Base-by-base conservation (phyloP, 2,797 vertebrate genomes). In the Allochrocebus solatus region DNA sequence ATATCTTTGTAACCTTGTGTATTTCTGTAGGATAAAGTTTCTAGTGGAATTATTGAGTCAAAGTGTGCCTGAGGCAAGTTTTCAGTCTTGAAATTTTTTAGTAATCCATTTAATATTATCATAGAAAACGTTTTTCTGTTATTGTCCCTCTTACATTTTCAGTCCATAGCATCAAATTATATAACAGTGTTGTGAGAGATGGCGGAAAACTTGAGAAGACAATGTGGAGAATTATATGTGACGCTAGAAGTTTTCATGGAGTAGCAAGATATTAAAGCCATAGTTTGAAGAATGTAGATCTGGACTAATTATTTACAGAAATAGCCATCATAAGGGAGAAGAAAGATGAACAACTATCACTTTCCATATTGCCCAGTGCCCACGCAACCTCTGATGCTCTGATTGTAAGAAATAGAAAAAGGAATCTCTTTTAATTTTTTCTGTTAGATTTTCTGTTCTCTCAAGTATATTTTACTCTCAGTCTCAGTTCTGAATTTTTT, bases 11-110 rank as follows among this genome's bases (percentile, higher is more conserved):
- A 43, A 93, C 80, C 57, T 96, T 94, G 48, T 93, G 33, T 96
- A n/a, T 92, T 93, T 97, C 87, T 95, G 12, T 93, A 85, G 61
- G 53, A 55, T 97, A 76, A 89, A 92, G 87, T 93, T 95, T 57
- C 64, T 95, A 89, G 39, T 95, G 74, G 53, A 84, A 74, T 92
- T 96, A 67, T n/a, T 89, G 46, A 94, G 57, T 92, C 17, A 75
- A 24, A 85, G n/a, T 92, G 22, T 92, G 74, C 28, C 43, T 83
- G 61, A 83, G 85, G 39, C 70, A 91, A 78, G 53, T 80, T 96
- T 92, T 72, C 83, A 96, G 78, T 88, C 87, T 93, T 80, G 43
- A 84, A 76, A 86, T 93, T 93, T 36, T 43, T 95, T 95, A 93
- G 64, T 75, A 93, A 13, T 92, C 53, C 17, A 64, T 13, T 96